Conservation (phyloP, 1,140 invertebrate genomes). For the Scaptodrosophila lebanonensis region DNA sequence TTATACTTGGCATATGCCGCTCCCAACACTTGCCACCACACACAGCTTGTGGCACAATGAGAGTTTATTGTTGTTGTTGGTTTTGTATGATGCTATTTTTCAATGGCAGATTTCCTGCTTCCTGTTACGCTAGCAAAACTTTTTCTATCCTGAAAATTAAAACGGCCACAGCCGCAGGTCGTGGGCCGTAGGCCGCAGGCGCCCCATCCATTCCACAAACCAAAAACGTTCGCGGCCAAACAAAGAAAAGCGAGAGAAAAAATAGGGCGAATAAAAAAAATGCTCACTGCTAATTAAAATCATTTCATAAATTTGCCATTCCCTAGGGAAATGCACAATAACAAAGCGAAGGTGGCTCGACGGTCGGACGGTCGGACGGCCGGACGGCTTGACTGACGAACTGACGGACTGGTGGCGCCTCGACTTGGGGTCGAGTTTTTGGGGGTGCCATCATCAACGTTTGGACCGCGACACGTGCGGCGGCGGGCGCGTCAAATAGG, state of each 20-base stretch:
- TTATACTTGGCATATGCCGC: constrained; percentile 50
- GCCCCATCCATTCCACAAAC: too few relatives aligned
- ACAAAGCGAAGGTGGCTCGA: background rate
- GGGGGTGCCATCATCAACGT: too few relatives aligned
- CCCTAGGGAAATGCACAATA: constrained; percentile 25
- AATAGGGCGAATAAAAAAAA: constrained; percentile 18
- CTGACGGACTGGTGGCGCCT: background rate
- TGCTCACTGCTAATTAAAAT: constrained; percentile 60
- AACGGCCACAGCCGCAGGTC: too few relatives aligned
- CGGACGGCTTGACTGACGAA: too few relatives aligned
- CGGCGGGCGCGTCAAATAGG: constrained; percentile 68
- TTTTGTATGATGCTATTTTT: constrained; percentile 58
- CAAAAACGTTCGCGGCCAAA: background rate
- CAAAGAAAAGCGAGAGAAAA: background rate
- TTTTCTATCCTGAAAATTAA: constrained; percentile 43
- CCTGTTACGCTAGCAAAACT: constrained; percentile 31
- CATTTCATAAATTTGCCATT: constrained; percentile 72
- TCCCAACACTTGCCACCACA: constrained; percentile 5
- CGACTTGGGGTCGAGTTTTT: too few relatives aligned
- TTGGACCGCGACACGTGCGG: constrained; percentile 58
- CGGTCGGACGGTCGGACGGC: background rate
- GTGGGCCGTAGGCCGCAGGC: too few relatives aligned
- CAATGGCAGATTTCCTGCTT: constrained; percentile 61
- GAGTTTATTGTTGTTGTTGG: constrained; percentile 45
- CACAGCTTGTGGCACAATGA: constrained; percentile 66